phyloP scores from a whole-genome alignment of 2,888 invertebrate genomes.

The Aphelenchoides bicaudatus region DNA sequence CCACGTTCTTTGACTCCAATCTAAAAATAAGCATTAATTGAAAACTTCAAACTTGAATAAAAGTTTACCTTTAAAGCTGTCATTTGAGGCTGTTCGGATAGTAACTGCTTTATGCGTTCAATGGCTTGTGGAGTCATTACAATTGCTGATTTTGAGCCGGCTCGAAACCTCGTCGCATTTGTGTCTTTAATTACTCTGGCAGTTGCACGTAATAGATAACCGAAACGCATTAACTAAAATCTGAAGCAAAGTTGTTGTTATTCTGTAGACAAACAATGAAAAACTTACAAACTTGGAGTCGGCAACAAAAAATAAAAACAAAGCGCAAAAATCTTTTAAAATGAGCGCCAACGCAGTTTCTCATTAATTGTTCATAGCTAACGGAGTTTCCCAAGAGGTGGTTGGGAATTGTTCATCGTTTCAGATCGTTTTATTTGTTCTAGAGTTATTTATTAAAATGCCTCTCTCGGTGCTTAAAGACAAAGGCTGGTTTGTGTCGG shows the following conservation, averaged over 20 bases:
- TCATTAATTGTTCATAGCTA: no score
- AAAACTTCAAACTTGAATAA: background rate
- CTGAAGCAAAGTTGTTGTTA: no score
- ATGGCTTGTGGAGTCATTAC: slow-evolving; percentile 63
- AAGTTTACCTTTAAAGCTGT: slow-evolving; percentile 48
- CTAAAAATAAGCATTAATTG: slow-evolving; percentile 66
- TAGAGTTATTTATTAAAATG: slow-evolving; percentile 21
- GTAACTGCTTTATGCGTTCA: slow-evolving; percentile 61
- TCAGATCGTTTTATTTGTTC: no score
- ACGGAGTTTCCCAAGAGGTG: no score
- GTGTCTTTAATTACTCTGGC: slow-evolving; percentile 25
- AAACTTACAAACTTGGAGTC: no score
- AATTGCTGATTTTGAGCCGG: slow-evolving; percentile 59
- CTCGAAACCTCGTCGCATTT: slow-evolving; percentile 11
- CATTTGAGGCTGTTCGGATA: slow-evolving; percentile 61
- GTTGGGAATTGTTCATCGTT: no score
- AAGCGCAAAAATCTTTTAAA: no score
- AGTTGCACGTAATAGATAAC: slow-evolving; percentile 22
- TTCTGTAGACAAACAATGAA: no score
- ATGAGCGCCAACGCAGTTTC: no score
- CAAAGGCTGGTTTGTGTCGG: slow-evolving; percentile 30
- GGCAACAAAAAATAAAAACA: no score
- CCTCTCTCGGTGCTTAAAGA: slow-evolving; percentile 16
- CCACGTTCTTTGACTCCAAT: slow-evolving; percentile 94
- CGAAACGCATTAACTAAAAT: slow-evolving; percentile 15